phyloP scores from a whole-genome alignment of 2,113 vertebrate genomes.

The Hyla sarda region DNA sequence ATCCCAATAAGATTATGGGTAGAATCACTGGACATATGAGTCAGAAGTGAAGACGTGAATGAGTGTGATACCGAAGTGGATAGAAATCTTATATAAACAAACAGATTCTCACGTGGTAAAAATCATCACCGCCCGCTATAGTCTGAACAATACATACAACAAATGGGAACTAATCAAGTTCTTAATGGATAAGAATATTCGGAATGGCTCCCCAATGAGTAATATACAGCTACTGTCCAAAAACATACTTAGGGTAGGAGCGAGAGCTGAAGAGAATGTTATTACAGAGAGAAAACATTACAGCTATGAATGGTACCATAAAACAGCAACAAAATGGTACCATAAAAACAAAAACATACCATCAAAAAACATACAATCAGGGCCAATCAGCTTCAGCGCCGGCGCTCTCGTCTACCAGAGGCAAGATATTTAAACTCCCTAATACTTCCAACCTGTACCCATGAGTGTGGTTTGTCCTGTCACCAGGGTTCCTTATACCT shows the following conservation, averaged over 20 bases:
- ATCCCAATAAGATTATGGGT: not conserved
- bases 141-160: not conserved
- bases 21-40: not conserved
- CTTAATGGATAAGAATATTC: slow-evolving; percentile 39
- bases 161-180: slow-evolving; percentile 13
- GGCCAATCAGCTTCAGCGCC: no score
- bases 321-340: not conserved
- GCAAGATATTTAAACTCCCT: no score
- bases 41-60: slow-evolving; percentile 15
- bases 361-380: no score
- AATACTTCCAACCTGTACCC: no score
- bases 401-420: no score
- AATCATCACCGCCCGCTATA: not conserved
- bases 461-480: no score
- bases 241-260: not conserved
- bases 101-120: not conserved
- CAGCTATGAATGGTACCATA: not conserved
- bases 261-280: not conserved
- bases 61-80: not conserved
- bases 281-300: no score
- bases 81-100: slow-evolving; percentile 22
- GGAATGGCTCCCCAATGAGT: slow-evolving; percentile 5
- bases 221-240: slow-evolving; percentile 19
- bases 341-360: no score
- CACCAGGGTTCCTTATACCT: no score